Conservation (phyloP, 2,797 vertebrate genomes). For the Catamblyrhynchus diadema region DNA sequence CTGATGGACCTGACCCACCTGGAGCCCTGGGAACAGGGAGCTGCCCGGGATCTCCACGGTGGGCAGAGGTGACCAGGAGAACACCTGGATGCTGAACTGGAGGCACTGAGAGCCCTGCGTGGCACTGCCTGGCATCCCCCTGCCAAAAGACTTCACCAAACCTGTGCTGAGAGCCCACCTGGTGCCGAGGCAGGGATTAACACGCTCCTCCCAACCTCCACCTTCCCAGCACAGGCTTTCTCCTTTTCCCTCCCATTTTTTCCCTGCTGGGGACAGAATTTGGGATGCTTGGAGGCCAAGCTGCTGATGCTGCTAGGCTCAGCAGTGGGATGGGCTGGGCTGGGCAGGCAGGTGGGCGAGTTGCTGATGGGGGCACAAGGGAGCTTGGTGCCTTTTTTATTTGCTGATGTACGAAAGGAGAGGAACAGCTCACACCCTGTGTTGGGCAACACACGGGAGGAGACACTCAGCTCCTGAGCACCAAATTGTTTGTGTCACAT, state of each 20-base stretch:
- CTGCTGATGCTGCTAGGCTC: background rate
- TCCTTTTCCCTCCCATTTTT: accelerated
- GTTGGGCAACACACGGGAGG: background rate
- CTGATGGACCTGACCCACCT: background rate
- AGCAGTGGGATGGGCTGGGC: background rate
- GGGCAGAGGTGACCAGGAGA: accelerated
- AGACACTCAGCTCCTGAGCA: background rate
- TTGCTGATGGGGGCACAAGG: background rate
- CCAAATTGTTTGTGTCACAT: background rate
- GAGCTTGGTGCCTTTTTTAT: background rate
- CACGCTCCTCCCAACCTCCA: accelerated
- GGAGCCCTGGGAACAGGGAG: background rate
- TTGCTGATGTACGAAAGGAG: background rate
- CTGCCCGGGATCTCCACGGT: accelerated
- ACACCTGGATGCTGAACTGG: background rate
- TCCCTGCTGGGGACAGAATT: accelerated
- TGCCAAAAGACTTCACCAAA: background rate
- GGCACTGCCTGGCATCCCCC: background rate
- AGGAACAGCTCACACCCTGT: background rate
- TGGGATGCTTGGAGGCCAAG: background rate
- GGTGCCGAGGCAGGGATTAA: background rate
- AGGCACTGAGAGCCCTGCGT: accelerated
- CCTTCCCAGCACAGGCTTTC: background rate
- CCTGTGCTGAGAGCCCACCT: accelerated
- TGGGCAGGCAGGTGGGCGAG: background rate